Evolutionary conservation across 1,140 invertebrate species (phyloP).

Genomic region (Telenomus remus): DNA sequence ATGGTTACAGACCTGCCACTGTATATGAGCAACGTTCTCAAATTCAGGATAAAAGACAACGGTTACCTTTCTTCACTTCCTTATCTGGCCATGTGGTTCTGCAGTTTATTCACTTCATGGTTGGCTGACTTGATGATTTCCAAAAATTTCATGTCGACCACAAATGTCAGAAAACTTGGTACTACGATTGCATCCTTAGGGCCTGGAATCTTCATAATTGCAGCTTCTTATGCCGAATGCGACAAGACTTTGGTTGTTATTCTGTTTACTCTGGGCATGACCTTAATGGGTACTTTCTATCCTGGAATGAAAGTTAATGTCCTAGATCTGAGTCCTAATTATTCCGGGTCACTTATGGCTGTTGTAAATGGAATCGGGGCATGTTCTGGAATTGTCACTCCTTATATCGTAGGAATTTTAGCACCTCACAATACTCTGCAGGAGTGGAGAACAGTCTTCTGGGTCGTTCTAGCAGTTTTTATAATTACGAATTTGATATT

Average conservation of each 20-base stretch:
- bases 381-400: constrained; percentile 86
- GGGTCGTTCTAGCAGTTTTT: constrained; percentile 85
- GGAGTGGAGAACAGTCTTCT: constrained; percentile 90
- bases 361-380: constrained; percentile 90
- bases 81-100: constrained; percentile 85
- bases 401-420: constrained; percentile 85
- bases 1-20: constrained; percentile 94
- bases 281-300: constrained; percentile 85
- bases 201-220: constrained; percentile 86
- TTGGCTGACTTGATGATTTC: constrained; percentile 82
- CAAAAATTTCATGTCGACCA: constrained; percentile 77
- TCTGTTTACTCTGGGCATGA: constrained; percentile 83
- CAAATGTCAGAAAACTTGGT: constrained; percentile 82
- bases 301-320: constrained; percentile 87
- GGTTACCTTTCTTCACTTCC: constrained; percentile 82
- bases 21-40: constrained; percentile 92
- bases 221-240: constrained; percentile 88
- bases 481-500: constrained; percentile 84
- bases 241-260: constrained; percentile 79
- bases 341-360: constrained; percentile 88
- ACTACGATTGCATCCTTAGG: constrained; percentile 83
- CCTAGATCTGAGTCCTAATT: constrained; percentile 88
- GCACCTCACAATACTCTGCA: constrained; percentile 82
- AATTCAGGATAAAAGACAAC: constrained; percentile 86
- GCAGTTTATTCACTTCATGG: constrained; percentile 80